phyloP scores from a whole-genome alignment of 1,140 invertebrate genomes.

The Zeugodacus cucurbitae region DNA sequence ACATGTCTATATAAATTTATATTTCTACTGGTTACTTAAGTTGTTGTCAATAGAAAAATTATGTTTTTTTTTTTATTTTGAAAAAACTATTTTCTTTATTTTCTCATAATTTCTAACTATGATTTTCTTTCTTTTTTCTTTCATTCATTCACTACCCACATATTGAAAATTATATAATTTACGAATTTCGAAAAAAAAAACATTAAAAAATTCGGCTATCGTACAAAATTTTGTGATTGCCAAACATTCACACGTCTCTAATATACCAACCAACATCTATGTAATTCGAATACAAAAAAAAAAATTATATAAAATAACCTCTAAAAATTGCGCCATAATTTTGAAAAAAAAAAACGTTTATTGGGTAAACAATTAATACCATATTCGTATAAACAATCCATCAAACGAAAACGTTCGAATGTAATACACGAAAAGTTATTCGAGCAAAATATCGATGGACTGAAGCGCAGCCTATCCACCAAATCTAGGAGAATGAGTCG shows the following conservation, averaged over 20 bases:
- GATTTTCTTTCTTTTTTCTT: conserved; percentile 49
- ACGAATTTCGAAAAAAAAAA: conserved; percentile 43
- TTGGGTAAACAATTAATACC: conserved; percentile 38
- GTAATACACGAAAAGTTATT: conserved; percentile 71
- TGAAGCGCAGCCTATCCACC: conserved; percentile 80
- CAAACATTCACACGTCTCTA: conserved; percentile 12
- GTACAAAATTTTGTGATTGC: conserved; percentile 10
- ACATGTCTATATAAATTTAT: conserved; percentile 40
- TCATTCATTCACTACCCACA: conserved; percentile 42
- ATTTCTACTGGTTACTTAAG: not conserved
- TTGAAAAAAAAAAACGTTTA: not conserved
- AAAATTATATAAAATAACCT: conserved; percentile 2
- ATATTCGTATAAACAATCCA: conserved; percentile 38
- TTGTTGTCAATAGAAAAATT: not conserved
- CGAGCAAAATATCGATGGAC: conserved; percentile 86
- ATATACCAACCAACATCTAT: not conserved
- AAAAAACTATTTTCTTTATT: conserved; percentile 46
- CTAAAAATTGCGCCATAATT: not conserved
- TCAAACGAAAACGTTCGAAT: not conserved
- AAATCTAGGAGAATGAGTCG: conserved; percentile 81
- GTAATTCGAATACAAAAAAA: not conserved
- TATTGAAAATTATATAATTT: conserved; percentile 12
- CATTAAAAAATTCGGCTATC: not conserved
- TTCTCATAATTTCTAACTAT: conserved; percentile 51
- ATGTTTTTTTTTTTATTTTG: conserved; percentile 45